Conservation (phyloP, 2,113 vertebrate species). For the Phocoena phocoena region DNA sequence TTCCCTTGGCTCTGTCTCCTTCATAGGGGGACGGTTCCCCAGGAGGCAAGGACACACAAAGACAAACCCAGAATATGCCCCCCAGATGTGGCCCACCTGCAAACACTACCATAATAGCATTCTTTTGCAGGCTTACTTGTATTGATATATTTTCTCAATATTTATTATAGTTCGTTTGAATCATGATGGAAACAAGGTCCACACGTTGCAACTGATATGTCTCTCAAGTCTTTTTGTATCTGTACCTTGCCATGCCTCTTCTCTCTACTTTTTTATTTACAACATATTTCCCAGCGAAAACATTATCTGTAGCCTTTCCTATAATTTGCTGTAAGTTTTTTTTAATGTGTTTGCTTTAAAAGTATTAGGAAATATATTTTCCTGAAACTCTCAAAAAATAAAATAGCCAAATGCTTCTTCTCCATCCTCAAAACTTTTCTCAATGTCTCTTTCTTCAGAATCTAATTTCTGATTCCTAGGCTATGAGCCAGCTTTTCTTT, state of each 20-base stretch:
- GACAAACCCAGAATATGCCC: accelerated
- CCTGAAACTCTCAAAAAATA: not conserved
- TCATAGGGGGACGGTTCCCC: not conserved
- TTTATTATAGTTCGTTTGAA: not conserved
- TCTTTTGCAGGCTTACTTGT: not conserved
- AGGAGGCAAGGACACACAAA: not conserved
- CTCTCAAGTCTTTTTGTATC: not conserved
- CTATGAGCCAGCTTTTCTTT: not conserved
- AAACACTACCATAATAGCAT: no score
- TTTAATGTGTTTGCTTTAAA: not conserved
- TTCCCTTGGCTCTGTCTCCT: not conserved
- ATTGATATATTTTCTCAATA: not conserved
- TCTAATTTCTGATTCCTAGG: not conserved
- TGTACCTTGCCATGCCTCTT: not conserved
- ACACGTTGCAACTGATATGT: not conserved
- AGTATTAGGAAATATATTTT: not conserved
- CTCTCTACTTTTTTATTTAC: not conserved
- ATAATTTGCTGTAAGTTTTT: not conserved
- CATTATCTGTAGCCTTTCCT: not conserved
- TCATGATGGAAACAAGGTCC: not conserved
- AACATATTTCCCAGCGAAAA: not conserved
- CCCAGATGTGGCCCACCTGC: not conserved
- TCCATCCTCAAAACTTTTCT: not conserved
- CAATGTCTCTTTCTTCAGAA: not conserved
- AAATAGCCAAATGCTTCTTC: not conserved